Conservation (phyloP, 2,113 vertebrate species). For the Coreoperca whiteheadi region DNA sequence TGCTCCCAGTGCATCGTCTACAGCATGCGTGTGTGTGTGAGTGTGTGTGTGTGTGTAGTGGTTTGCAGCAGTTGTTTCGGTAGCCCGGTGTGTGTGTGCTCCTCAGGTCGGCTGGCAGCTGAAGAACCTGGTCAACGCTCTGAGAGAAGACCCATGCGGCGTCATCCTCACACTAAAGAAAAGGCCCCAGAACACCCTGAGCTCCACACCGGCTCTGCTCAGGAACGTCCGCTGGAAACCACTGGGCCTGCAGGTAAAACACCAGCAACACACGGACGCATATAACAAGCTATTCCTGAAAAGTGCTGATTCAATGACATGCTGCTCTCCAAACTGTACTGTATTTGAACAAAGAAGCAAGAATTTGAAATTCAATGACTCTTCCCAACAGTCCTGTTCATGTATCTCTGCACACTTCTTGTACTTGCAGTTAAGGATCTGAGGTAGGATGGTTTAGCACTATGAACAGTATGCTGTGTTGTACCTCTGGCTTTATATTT, state of each 20-base stretch:
- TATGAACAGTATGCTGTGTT: constrained; percentile 9
- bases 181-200: constrained; percentile 90
- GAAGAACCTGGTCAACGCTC: constrained; percentile 92
- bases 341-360: not conserved
- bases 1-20: not conserved
- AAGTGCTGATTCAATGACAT: not conserved
- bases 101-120: constrained; percentile 92
- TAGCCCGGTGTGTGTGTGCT: constrained; percentile 68
- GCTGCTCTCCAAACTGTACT: constrained; percentile 4
- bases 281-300: not conserved
- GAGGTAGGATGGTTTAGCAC: not conserved
- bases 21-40: constrained; percentile 3
- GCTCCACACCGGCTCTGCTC: constrained; percentile 90
- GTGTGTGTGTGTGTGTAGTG: not conserved
- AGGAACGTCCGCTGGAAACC: constrained; percentile 94
- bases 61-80: constrained; percentile 22
- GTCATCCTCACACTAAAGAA: constrained; percentile 93
- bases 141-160: constrained; percentile 91
- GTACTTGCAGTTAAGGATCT: not conserved
- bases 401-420: not conserved
- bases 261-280: not conserved
- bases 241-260: constrained; percentile 89
- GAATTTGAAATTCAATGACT: not conserved
- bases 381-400: not conserved
- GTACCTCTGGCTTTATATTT: constrained; percentile 19